Evolutionary conservation across 2,888 invertebrate genomes (phyloP), one percentile per base, ranked within the genome.

Genomic region (Ormyrus pomaceus): DNA sequence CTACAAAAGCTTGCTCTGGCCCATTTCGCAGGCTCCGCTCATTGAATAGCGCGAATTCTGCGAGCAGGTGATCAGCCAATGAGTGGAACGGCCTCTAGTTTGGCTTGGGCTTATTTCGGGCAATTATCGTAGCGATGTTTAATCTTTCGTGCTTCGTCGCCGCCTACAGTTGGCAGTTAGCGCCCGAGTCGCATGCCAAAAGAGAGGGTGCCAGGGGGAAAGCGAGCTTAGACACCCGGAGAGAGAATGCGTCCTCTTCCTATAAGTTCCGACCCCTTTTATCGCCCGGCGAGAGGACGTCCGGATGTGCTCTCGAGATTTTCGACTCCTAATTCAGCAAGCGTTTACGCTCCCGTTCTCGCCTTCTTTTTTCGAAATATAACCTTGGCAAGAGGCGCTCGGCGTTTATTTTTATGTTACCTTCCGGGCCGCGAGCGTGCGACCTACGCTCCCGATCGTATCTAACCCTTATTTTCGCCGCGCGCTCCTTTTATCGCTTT

Each of bases 371-470:
- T 62, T 77, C 9, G 48, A 77, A 77, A 53, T 65, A 70, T 61
- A 77, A 4, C 62, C 51, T 69, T 73, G 69, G 79, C 74, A 79
- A 79, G 34, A 34, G 66, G 45, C 34, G 68, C 66, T n/a, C 13
- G 19, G 77, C 59, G 82, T 78, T 85, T 84, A 84, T 83, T 82
- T 83, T 83, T 84, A 82, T 81, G 76, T 81, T 79, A 77, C 76
- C 79, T 78, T 81, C 74, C 82, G 70, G 34, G 78, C 77, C 65
- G 6, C 19, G 2, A 11, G 34, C 8, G 50, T 34, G 34, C 34
- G 34, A 34, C 34, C 34, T 34, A 19, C 59, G 48, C 50, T n/a
- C 53, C 46, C 58, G 66, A 80, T 80, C 58, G 58, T 72, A 80
- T 77, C 80, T 72, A 80, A 78, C 73, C 56, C 74, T 69, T 61